Evolutionary conservation across 2,113 vertebrate genomes (phyloP), one percentile per base, ranked within the genome.

Genomic region (Lutjanus erythropterus): DNA sequence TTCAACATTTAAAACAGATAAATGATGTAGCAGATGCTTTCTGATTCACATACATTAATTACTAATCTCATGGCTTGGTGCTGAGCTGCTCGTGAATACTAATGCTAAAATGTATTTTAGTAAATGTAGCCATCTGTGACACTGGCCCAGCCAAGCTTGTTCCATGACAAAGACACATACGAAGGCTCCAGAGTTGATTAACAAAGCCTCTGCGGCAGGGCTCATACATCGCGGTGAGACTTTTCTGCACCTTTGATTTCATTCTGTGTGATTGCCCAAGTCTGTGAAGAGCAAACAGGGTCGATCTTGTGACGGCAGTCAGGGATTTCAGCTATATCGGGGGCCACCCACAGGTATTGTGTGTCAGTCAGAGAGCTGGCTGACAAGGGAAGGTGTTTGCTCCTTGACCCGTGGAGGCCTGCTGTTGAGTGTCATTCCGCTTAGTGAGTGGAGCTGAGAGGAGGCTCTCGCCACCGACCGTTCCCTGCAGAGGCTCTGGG

Each of bases 331-430:
- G 72, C 65, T 61, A 47, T 59, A 83, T 76, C 23, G 12, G 49
- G 14, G 76, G 58, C 82, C 70, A 85, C 89, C 81, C 69, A 65
- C 59, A 85, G 47, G 81, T 77, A 76, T 59, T 39, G 59, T 50
- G 82, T 75, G 83, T 90, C 87, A 89, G 84, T 81, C 83, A 75
- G 78, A 78, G 78, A 73, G 77, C 64, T 41, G 59, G 72, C 58
- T 87, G 92, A 90, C 92, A 93, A 87, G 75, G 21, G 33, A 79
- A 89, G 85, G 88, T 83, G 93, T 89, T 81, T 89, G 89, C 83
- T 91, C 75, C 78, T 31, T 92, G 91, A 94, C 92, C 93, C 80
- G 44, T 85, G 89, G 71, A 53, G 61, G 42, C 85, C 76, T 50
- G 72, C 87, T 74, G 86, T 55, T 67, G 68, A 74, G 83, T 86